Base-by-base conservation (phyloP, 2,113 vertebrate genomes). In the Uria aalge region DNA sequence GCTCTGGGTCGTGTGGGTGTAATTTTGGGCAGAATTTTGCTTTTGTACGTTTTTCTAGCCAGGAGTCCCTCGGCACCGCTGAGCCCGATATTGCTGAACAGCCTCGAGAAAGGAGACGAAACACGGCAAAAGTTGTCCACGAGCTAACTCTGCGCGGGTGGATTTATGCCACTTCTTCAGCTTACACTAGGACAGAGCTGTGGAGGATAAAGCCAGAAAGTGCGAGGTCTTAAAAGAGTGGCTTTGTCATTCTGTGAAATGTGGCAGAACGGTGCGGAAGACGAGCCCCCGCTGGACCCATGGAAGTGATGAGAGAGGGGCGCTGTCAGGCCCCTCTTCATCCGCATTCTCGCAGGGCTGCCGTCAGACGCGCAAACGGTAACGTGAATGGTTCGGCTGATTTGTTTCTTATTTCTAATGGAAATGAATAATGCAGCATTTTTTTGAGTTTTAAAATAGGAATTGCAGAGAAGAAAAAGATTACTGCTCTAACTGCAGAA, bases 61-160 rank as follows among this genome's bases (percentile, higher is more conserved):
- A 36, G 69, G 53, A 91, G 63, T 40, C 15, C 57, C n/a, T 63
- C 30, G 60, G 41, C 52, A 8, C 87, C 55, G 4, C 76, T 17
- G 29, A 75, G 90, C 91, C 77, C 66, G 90, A 96, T 69, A 55
- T 45, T 93, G 24, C 96, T 55, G 77, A 41, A 94, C 80, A 82
- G 67, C 94, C 86, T 84, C 75, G 92, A 84, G 96, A 86, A 75
- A 90, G 53, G 80, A 86, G 82, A 81, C 22, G 30, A 86, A 69
- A 29, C 26, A 52, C 15, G 71, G 92, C 85, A 87, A 60, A 67
- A 71, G 89, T 34, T 97, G 92, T n/a, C 76, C 57, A 26, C 34
- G 88, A 91, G 73, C 85, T 63, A 27, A 5, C 63, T 53, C 48
- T 62, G 72, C 74, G 68, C 4, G 0, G 3, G 29, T 13, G 86